Percentiles rank a stretch among this genome's conserved stretches.
These are phyloP conservation scores for Collichthys lucidus DNA, from an alignment of 2,113 vertebrate genomes.

Conservation along the genomic window DNA sequence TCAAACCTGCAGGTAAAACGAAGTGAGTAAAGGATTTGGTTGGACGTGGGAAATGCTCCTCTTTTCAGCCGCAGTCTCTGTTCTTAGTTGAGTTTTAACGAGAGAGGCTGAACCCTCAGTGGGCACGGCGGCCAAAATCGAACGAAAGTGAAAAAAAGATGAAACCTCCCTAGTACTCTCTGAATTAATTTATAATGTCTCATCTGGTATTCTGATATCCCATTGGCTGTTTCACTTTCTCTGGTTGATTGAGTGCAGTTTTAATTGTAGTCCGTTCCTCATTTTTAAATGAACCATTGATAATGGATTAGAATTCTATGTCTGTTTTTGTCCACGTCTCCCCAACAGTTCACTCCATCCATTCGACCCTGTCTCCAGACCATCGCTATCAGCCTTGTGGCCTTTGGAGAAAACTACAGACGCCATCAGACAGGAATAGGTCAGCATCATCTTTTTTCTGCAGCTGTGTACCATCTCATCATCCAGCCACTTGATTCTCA, in stretches of 20 bases:
- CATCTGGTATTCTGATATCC: slow-evolving; percentile 13
- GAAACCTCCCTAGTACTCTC: slow-evolving; percentile 2
- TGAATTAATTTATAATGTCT: slow-evolving; percentile 39
- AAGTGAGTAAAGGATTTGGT: background rate
- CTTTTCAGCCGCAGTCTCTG: slow-evolving; percentile 17
- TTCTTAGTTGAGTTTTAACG: slow-evolving; percentile 32
- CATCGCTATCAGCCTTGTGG: slow-evolving; percentile 91
- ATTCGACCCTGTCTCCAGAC: slow-evolving; percentile 93
- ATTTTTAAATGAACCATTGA: background rate
- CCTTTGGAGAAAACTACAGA: slow-evolving; percentile 93
- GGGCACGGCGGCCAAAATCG: slow-evolving; percentile 16
- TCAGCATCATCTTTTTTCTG: slow-evolving; percentile 77
- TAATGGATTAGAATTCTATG: slow-evolving; percentile 16
- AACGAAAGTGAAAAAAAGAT: slow-evolving; percentile 46
- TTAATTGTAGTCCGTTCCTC: background rate
- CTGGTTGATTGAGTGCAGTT: slow-evolving; percentile 14
- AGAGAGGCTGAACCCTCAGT: slow-evolving; percentile 26
- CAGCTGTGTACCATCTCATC: slow-evolving; percentile 41
- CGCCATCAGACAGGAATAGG: slow-evolving; percentile 89
- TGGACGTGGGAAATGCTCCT: slow-evolving; percentile 1
- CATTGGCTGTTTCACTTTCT: slow-evolving; percentile 9
- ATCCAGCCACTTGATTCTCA: slow-evolving; percentile 57
- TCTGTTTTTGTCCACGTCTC: slow-evolving; percentile 18
- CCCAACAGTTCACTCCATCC: slow-evolving; percentile 88
- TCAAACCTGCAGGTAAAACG: slow-evolving; percentile 15